Percentiles rank a stretch among this genome's conserved stretches.
Evolutionary conservation across 2,888 invertebrate genomes (phyloP).

Genomic region (Electrophaes corylata): DNA sequence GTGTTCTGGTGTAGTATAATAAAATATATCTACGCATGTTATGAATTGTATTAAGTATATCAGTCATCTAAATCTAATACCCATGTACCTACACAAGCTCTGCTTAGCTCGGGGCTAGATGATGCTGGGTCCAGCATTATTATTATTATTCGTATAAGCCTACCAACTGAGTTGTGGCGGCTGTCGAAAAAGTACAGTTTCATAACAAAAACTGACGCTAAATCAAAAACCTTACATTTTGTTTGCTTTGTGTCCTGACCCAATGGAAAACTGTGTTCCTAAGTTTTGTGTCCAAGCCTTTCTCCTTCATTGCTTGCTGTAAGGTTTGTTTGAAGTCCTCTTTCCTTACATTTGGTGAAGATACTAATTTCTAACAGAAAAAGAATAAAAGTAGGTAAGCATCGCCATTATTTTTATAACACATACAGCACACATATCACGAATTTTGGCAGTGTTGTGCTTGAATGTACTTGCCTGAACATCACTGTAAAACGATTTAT

Average conservation of each 20-base stretch:
- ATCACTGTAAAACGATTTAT: slow-evolving; percentile 90
- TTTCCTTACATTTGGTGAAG: slow-evolving; percentile 89
- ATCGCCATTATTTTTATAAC: not conserved
- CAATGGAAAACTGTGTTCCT: slow-evolving; percentile 93
- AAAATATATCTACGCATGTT: too few species aligned
- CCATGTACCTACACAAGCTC: too few species aligned
- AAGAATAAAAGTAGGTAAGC: slow-evolving; percentile 28
- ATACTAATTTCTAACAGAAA: slow-evolving; percentile 88
- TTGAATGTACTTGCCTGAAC: slow-evolving; percentile 88
- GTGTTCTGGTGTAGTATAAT: too few species aligned
- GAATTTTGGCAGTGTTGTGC: not conserved
- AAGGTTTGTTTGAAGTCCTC: slow-evolving; percentile 91
- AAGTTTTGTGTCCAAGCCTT: slow-evolving; percentile 92
- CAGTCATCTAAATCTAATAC: too few species aligned
- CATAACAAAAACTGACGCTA: not conserved
- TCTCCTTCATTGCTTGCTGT: slow-evolving; percentile 89
- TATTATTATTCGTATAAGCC: too few species aligned
- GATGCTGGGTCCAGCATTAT: too few species aligned
- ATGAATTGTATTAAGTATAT: too few species aligned
- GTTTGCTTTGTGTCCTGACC: slow-evolving; percentile 85
- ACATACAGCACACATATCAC: not conserved
- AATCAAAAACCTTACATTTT: slow-evolving; percentile 59
- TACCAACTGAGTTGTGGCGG: too few species aligned
- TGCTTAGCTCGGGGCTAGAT: too few species aligned
- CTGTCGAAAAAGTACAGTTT: too few species aligned